These are phyloP conservation scores for Ceuthmochares aereus DNA, from an alignment of 2,113 vertebrate species.

Conservation along the genomic window DNA sequence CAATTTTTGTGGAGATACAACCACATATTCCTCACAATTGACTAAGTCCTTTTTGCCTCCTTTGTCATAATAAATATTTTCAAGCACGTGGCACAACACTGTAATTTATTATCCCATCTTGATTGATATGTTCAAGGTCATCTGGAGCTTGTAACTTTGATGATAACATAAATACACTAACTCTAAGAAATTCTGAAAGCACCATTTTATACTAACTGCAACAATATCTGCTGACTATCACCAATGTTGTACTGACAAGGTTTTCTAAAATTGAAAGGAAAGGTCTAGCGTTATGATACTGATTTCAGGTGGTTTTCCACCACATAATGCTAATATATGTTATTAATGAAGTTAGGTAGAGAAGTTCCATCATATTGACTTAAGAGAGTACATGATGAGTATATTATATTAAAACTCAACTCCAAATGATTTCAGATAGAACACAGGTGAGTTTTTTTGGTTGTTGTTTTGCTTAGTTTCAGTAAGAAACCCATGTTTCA, in stretches of 20 bases:
- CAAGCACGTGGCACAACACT: neutral
- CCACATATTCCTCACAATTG: neutral
- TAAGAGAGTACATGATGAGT: neutral
- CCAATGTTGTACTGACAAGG: neutral
- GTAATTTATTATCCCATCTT: neutral
- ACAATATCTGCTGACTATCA: neutral
- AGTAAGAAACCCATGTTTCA: neutral
- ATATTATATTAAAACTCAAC: neutral
- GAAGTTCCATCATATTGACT: neutral
- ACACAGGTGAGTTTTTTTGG: neutral
- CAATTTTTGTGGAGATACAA: neutral
- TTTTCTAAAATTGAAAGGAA: neutral
- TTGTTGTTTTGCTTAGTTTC: neutral
- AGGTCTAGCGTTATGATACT: neutral
- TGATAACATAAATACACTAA: neutral
- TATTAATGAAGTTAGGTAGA: neutral
- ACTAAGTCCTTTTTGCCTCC: neutral
- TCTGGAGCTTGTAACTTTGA: neutral
- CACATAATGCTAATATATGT: neutral
- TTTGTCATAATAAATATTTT: neutral
- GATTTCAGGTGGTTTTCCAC: neutral
- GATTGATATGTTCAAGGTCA: neutral
- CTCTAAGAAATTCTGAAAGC: neutral
- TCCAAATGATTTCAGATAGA: neutral
- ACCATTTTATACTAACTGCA: neutral